Evolutionary conservation across 2,888 invertebrate species (phyloP), one percentile per base, ranked within the genome.

Genomic region (Germaria angustata): DNA sequence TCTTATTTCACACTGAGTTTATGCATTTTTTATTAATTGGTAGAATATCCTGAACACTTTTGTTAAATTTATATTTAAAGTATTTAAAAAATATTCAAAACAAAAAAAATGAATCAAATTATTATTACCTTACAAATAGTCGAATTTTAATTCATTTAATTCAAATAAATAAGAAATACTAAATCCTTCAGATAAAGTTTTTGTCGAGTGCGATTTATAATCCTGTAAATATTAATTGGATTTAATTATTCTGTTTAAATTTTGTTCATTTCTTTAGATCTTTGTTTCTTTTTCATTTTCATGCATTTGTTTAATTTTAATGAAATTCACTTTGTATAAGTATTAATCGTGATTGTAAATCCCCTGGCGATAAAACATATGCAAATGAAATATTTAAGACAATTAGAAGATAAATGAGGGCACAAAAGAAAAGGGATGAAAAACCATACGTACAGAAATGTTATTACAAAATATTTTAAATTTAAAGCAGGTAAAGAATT

Each of bases 171-270:
- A n/a, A n/a, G n/a, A n/a, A n/a, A n/a, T n/a, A n/a, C n/a, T n/a
- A n/a, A n/a, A n/a, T 41, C 15, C 2, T 24, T 28, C 13, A 34
- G 8, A 17, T 9, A 41, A 41, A 68, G 9, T 46, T 7, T 34
- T n/a, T 49, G 49, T 51, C 15, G 5, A 51, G 15, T 51, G 51
- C 36, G 22, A 36, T 66, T 51, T 36, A 66, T 51, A 66, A 51
- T 66, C 36, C 51, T 51, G 51, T 17, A 28, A 0, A 39, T 39
- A 39, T 69, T 69, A 17, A 46, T 46, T 20, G 13, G 11, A 41
- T 53, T 41, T n/a, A 41, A n/a, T 41, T 55, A 41, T 20, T 41
- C 20, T 9, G 11, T 36, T 20, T 22, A 49, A n/a, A n/a, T 34
- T 2, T 17, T 49, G n/a, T 32, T 44, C 32, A 8, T 41, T 39